Base-by-base conservation (phyloP, 2,888 invertebrate species). In the Cephus sareptanus region DNA sequence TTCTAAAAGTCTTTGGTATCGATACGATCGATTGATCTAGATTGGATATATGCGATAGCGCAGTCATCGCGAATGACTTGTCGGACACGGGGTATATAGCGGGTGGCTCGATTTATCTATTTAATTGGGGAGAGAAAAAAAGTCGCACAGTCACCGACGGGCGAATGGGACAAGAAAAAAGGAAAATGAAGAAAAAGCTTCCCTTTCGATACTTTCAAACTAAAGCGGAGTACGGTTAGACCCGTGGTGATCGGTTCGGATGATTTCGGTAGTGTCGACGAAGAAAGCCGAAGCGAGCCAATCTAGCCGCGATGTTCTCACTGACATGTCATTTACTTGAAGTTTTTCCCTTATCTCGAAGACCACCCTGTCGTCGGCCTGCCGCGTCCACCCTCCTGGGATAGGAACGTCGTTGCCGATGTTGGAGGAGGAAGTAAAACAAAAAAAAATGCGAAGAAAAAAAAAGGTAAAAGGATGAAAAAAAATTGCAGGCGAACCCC, bases 261-360 rank as follows among this genome's bases (percentile, higher is more conserved):
- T 15, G 15, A 23, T 56, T 56, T 23, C 56, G 56, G 56, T 23
- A 73, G 34, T 69, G 56, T 35, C 69, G 31, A 74, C 56, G 75
- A 77, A 77, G 74, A 70, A 70, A 76, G 74, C 76, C 76, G 78
- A 73, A 68, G 82, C 80, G 77, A 76, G 81, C 82, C 82, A 86
- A 86, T 86, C 86, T 86, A 80, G 69, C 69, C 73, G 69, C 74
- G 76, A 82, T 84, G 77, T 75, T 71, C 78, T 71, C 77, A 76
- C 73, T 73, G 78, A 78, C 76, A 75, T 76, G 79, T 79, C 81
- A 76, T 81, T 85, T 80, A 81, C 80, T 76, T 74, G 71, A 56
- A 79, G 81, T 80, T 77, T 79, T 83, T 75, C 74, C 73, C 76
- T 74, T 77, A 56, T 79, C 77, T 69, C 69, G 15, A 56, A n/a